phyloP scores from a whole-genome alignment of 2,113 vertebrate genomes.

The Spea bombifrons region DNA sequence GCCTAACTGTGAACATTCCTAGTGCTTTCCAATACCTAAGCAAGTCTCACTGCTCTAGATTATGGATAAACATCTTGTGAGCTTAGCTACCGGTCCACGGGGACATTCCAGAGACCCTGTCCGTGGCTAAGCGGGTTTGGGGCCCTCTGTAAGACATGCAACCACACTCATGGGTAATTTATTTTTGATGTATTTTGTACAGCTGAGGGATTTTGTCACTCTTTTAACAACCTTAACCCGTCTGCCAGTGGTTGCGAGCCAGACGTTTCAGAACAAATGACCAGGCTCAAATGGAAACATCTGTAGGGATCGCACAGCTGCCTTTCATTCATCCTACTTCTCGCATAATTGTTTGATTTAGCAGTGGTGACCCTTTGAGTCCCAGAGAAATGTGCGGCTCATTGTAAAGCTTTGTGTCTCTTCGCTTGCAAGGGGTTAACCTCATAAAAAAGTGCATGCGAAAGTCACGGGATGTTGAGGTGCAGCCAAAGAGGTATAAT shows the following conservation, averaged over 20 bases:
- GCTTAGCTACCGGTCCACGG: conserved; percentile 1
- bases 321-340: not conserved
- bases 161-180: conserved; percentile 2
- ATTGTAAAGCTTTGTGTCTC: not conserved
- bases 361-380: not conserved
- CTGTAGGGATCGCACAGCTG: conserved; percentile 4
- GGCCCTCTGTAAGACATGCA: conserved; percentile 7
- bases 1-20: not conserved
- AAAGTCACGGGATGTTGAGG: not conserved
- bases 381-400: not conserved
- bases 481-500: not conserved
- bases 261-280: conserved; percentile 23
- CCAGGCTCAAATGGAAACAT: conserved; percentile 9
- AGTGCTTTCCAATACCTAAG: conserved; percentile 1
- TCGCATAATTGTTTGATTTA: not conserved
- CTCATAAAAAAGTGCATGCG: not conserved
- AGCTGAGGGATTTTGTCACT: not conserved
- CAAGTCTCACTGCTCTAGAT: not conserved
- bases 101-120: not conserved
- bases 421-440: not conserved
- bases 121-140: not conserved
- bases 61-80: conserved; percentile 7
- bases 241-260: conserved; percentile 1
- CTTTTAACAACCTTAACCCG: conserved; percentile 10
- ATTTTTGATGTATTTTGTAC: conserved; percentile 13